phyloP scores from a whole-genome alignment of 2,888 invertebrate species.

The Margaritifera margaritifera region DNA sequence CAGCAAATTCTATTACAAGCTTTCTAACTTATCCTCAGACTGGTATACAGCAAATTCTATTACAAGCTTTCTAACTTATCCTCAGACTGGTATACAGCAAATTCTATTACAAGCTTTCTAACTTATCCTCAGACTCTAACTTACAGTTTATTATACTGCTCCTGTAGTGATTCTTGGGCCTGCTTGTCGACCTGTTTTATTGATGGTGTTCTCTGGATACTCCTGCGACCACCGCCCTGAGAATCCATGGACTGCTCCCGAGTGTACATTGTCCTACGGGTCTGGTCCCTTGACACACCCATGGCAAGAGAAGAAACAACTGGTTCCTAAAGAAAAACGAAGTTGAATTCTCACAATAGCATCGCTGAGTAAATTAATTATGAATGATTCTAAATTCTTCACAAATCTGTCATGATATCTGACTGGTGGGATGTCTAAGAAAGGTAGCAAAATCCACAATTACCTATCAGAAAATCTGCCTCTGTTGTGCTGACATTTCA shows the following conservation, averaged over 20 bases:
- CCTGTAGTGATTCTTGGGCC: conserved; percentile 49
- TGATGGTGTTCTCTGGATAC: conserved; percentile 4
- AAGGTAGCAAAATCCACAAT: not conserved
- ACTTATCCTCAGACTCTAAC: conserved; percentile 17
- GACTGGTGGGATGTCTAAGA: not conserved
- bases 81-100: no score
- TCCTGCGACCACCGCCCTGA: conserved; percentile 13
- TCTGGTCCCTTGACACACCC: conserved; percentile 56
- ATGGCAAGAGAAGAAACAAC: conserved; percentile 57
- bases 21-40: no score
- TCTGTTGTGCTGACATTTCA: no score
- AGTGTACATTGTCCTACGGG: conserved; percentile 39
- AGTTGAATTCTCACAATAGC: not conserved
- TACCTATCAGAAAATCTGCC: no score
- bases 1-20: no score
- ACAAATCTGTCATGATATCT: not conserved
- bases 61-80: no score
- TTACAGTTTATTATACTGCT: conserved; percentile 57
- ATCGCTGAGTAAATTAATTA: not conserved
- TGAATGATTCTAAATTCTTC: conserved; percentile 2
- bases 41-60: no score
- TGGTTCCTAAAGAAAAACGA: conserved; percentile 44
- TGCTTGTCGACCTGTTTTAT: conserved; percentile 32
- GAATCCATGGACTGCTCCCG: conserved; percentile 42
- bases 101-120: no score